These are phyloP conservation scores for Hydractinia symbiolongicarpus DNA, from an alignment of 30 jellyfish, hydroid and myxozoan genomes.

Conservation along the genomic window DNA sequence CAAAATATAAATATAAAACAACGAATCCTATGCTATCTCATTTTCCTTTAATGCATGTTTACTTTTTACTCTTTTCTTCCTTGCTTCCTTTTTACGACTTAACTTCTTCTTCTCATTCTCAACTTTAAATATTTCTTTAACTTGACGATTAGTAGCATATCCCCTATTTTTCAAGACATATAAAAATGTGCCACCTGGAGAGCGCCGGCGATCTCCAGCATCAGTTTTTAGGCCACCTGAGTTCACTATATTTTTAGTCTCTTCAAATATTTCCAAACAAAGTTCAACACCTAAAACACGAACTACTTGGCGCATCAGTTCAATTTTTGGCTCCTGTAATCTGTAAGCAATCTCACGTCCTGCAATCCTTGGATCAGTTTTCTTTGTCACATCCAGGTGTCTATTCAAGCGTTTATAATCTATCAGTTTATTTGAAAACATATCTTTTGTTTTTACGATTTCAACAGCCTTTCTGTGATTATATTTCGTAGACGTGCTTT, in stretches of 20 bases:
- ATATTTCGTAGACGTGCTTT: background rate
- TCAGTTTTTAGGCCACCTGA: slow-evolving; percentile 67
- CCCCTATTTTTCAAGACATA: slow-evolving; percentile 65
- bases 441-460: background rate
- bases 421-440: background rate
- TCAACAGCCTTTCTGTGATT: background rate
- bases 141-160: slow-evolving; percentile 62
- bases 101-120: slow-evolving; percentile 57
- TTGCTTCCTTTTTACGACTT: slow-evolving; percentile 29
- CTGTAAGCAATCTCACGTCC: slow-evolving; percentile 93
- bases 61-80: slow-evolving; percentile 27
- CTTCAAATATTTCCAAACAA: slow-evolving; percentile 70
- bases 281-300: slow-evolving; percentile 62
- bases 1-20: no score
- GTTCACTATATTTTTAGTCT: slow-evolving; percentile 56
- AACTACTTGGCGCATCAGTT: slow-evolving; percentile 58
- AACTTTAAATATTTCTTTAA: slow-evolving; percentile 59
- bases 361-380: slow-evolving; percentile 51
- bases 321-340: slow-evolving; percentile 71
- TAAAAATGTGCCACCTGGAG: slow-evolving; percentile 86
- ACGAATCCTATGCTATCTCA: no score
- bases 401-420: slow-evolving; percentile 23
- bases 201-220: slow-evolving; percentile 53
- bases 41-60: slow-evolving; percentile 4
- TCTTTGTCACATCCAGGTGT: slow-evolving; percentile 53